Conservation (phyloP, 2,113 vertebrate species). For the Zosterops pallidus region DNA sequence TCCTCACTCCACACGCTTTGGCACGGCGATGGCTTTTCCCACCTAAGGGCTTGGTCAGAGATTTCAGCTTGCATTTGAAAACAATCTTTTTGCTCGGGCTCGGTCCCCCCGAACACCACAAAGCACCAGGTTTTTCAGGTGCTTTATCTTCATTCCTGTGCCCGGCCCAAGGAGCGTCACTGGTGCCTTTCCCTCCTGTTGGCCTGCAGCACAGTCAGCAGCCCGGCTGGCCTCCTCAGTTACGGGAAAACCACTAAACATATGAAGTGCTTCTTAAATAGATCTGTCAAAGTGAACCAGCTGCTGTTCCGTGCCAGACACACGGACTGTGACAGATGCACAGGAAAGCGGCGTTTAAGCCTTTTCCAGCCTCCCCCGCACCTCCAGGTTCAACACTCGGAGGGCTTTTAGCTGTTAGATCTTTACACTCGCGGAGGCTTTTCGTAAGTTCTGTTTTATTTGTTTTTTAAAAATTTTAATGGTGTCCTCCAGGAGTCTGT, state of each 20-base stretch:
- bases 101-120: background rate
- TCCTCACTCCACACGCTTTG: background rate
- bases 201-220: background rate
- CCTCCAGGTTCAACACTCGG: background rate
- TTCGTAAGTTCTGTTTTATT: background rate
- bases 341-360: background rate
- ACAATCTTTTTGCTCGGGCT: background rate
- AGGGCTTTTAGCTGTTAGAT: background rate
- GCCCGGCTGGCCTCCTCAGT: background rate
- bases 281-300: constrained; percentile 10
- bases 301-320: background rate
- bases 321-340: background rate
- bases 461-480: background rate
- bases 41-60: background rate
- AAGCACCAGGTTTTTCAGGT: background rate
- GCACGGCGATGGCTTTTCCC: background rate
- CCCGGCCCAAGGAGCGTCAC: background rate
- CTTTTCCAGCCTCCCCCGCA: background rate
- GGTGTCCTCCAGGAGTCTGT: background rate
- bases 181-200: background rate
- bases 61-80: background rate
- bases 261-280: background rate
- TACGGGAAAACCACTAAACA: background rate
- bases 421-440: background rate
- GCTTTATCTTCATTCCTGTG: constrained; percentile 18